Evolutionary conservation across 37 sponge, comb jelly and placozoan genomes (phyloP).

Genomic region (Aphrocallistes beatrix): DNA sequence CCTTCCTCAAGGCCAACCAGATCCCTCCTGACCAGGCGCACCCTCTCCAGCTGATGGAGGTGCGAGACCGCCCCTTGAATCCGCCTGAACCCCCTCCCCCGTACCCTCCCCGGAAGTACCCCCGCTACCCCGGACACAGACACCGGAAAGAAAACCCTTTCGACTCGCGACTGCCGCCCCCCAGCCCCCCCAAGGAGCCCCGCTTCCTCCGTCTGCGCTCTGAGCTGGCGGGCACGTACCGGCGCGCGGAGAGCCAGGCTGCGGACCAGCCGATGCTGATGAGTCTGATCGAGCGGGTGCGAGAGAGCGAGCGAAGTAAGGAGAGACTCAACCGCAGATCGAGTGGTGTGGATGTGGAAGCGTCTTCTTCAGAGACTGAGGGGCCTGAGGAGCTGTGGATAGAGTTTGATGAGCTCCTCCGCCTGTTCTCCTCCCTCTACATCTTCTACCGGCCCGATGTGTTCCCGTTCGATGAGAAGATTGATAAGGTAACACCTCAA

Average conservation of each 20-base stretch:
- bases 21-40: conserved; percentile 29
- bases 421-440: neutral
- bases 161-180: neutral
- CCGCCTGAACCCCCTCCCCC: conserved; percentile 56
- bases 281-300: conserved; percentile 1
- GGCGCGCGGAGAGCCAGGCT: neutral
- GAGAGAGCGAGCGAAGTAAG: conserved; percentile 1
- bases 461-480: neutral
- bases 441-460: conserved; percentile 1
- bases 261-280: neutral
- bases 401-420: conserved; percentile 8
- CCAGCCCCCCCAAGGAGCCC: neutral
- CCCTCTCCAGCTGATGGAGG: conserved; percentile 45
- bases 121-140: neutral
- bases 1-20: neutral
- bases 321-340: neutral
- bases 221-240: neutral
- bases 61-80: conserved; percentile 43
- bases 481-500: neutral
- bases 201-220: neutral
- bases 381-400: neutral
- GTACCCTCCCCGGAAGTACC: conserved; percentile 28
- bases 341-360: neutral
- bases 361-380: neutral
- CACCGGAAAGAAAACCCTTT: conserved; percentile 2